Evolutionary conservation across 2,888 invertebrate genomes (phyloP).

Genomic region (Cephalotes varians): DNA sequence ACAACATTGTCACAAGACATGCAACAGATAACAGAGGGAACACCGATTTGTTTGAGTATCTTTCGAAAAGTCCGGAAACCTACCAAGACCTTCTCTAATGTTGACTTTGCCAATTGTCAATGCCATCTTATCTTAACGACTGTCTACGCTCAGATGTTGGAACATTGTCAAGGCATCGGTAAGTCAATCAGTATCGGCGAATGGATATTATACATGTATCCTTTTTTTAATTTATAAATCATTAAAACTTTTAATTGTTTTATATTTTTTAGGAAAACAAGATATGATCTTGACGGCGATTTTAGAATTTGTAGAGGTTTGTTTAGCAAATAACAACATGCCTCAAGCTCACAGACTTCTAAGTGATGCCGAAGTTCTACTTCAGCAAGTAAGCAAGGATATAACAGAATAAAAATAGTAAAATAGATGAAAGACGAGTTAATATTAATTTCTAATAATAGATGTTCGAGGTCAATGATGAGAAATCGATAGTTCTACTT

Average conservation of each 20-base stretch:
- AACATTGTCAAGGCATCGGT: slow-evolving; percentile 89
- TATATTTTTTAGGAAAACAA: slow-evolving; percentile 83
- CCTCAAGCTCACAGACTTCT: slow-evolving; percentile 88
- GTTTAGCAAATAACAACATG: slow-evolving; percentile 87
- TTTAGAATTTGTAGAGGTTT: slow-evolving; percentile 88
- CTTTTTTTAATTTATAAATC: background rate
- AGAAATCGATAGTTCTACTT: slow-evolving; percentile 78
- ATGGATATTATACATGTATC: background rate
- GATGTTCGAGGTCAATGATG: slow-evolving; percentile 70
- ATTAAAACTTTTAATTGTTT: too few relatives aligned
- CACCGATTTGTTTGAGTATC: slow-evolving; percentile 40
- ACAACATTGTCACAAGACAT: background rate
- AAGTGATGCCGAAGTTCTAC: slow-evolving; percentile 85
- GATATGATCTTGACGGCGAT: slow-evolving; percentile 87
- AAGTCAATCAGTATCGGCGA: slow-evolving; percentile 57
- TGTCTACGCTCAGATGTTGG: slow-evolving; percentile 88
- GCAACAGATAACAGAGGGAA: background rate
- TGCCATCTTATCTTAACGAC: slow-evolving; percentile 87
- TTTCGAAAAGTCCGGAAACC: slow-evolving; percentile 65
- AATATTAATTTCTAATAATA: background rate
- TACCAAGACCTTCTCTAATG: slow-evolving; percentile 86
- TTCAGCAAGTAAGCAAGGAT: slow-evolving; percentile 70
- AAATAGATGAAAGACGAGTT: background rate
- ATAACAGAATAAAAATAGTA: background rate
- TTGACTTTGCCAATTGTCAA: slow-evolving; percentile 88